Conservation (phyloP, 2,888 invertebrate species). For the Amphipyra berbera region DNA sequence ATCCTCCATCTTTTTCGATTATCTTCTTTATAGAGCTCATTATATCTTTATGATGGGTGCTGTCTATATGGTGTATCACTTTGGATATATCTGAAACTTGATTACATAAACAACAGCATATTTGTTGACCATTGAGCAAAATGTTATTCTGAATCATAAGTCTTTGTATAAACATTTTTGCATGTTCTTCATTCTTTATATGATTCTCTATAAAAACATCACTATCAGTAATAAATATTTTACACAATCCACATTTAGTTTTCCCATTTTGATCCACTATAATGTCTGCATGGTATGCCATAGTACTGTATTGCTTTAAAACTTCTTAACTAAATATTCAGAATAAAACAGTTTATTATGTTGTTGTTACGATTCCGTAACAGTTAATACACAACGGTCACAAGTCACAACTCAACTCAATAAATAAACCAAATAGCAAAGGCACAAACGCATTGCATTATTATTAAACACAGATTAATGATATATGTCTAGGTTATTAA, state of each 20-base stretch:
- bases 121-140: slow-evolving; percentile 31
- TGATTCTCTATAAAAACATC: slow-evolving; percentile 61
- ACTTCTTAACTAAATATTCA: no score
- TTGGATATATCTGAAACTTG: slow-evolving; percentile 35
- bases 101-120: slow-evolving; percentile 64
- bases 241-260: slow-evolving; percentile 67
- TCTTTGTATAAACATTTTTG: slow-evolving; percentile 56
- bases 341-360: no score
- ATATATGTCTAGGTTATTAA: no score
- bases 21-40: slow-evolving; percentile 53
- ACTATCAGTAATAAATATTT: slow-evolving; percentile 54
- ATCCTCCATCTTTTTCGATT: slow-evolving; percentile 65
- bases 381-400: no score
- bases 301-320: background rate
- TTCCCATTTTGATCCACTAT: slow-evolving; percentile 54
- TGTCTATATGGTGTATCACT: slow-evolving; percentile 59
- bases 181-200: slow-evolving; percentile 59
- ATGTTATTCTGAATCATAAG: slow-evolving; percentile 66
- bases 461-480: no score
- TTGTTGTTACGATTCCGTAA: no score
- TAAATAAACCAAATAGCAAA: no score
- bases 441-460: no score
- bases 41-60: slow-evolving; percentile 51
- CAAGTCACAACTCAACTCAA: no score
- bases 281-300: slow-evolving; percentile 67